These are phyloP conservation scores for Pampus argenteus DNA, from an alignment of 2,797 vertebrate species.

Conservation along the genomic window DNA sequence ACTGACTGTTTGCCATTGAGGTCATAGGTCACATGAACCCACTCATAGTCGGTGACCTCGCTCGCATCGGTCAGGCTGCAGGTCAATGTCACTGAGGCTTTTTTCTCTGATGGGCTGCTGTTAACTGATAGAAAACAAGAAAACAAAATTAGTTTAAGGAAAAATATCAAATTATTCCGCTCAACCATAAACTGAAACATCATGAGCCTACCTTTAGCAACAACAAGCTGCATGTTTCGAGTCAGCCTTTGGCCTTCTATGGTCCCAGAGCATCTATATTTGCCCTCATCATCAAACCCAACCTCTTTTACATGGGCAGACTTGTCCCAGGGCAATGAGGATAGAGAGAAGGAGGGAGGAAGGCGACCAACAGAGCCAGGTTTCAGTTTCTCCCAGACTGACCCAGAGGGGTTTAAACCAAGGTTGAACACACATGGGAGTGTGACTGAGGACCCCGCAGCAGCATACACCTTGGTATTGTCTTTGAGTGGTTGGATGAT, in stretches of 20 bases:
- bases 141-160: background rate
- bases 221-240: slow-evolving; percentile 76
- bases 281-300: slow-evolving; percentile 65
- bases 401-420: slow-evolving; percentile 23
- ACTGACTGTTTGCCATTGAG: slow-evolving; percentile 54
- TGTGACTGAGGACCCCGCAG: slow-evolving; percentile 68
- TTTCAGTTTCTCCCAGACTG: slow-evolving; percentile 70
- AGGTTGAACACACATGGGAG: slow-evolving; percentile 82
- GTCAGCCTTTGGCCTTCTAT: slow-evolving; percentile 34
- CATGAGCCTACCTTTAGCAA: slow-evolving; percentile 73
- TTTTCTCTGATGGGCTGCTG: slow-evolving; percentile 36
- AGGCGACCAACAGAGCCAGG: background rate
- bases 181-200: background rate
- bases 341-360: slow-evolving; percentile 29
- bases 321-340: slow-evolving; percentile 40
- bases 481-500: slow-evolving; percentile 71
- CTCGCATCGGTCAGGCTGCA: slow-evolving; percentile 75
- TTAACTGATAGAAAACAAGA: slow-evolving; percentile 65
- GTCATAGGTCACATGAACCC: slow-evolving; percentile 73
- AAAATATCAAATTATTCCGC: background rate
- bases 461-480: slow-evolving; percentile 68
- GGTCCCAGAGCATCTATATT: slow-evolving; percentile 76
- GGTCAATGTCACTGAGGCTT: slow-evolving; percentile 61
- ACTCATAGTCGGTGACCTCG: slow-evolving; percentile 75
- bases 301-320: slow-evolving; percentile 69